Base-by-base conservation (phyloP, 2,797 vertebrate genomes). In the Ciconia nigra region DNA sequence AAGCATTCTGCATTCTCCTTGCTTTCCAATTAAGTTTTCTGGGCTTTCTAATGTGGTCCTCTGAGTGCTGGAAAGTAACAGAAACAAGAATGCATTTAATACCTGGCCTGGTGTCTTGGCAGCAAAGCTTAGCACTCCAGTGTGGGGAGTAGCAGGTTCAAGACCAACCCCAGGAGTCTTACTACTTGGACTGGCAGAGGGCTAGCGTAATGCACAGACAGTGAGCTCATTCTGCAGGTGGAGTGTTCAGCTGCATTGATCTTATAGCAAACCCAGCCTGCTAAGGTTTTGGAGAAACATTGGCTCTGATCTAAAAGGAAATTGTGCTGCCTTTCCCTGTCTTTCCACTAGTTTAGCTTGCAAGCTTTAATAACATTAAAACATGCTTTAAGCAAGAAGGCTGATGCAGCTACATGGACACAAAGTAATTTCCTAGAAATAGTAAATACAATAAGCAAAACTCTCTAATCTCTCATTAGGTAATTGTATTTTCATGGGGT, bases 141-240 rank as follows among this genome's bases (percentile, higher is more conserved):
- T 62, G 94, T 78, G 90, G 94, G 82, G 89, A 94, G 78, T 13
- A 93, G 91, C 93, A 96, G 90, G 90, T 97, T 96, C 94, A 96
- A 62, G 74, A 96, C 33, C 86, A 95, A 93, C 91, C 94, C 88
- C 97, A 88, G 77, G 94, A 94, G 92, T 37, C 91, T 93, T 41
- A 91, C 89, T 93, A 47, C 70, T 96, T 84, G 92, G 80, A 71
- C 86, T 96, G 95, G 91, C 86, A 96, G 91, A 94, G 91, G 47
- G 67, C 58, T 93, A 79, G 84, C 5, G 72, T 87, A 89, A 94
- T 96, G 95, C 94, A 88, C 61, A 97, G 96, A 97, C 96, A 96
- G 95, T 96, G 96, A 97, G 95, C 95, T 97, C 97, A 96, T 96
- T 96, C 96, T 96, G 85, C 97, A 97, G 96, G 96, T 97, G 96